These are phyloP conservation scores for Drosophila lowei DNA, from an alignment of 1,140 invertebrate genomes.

Conservation along the genomic window DNA sequence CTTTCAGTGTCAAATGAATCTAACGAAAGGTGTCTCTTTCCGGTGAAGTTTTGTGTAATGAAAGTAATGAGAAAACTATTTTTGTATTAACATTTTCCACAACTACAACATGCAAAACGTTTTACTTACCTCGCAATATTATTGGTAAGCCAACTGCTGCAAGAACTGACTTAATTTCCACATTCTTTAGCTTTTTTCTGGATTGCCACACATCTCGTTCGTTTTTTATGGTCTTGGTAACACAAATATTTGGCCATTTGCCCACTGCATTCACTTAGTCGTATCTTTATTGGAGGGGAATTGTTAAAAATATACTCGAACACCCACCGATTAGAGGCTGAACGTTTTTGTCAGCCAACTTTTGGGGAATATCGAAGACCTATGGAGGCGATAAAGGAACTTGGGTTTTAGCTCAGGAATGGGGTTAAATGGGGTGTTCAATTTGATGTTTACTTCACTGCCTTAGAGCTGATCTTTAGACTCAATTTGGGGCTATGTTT, in stretches of 20 bases:
- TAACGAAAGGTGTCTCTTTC: not conserved
- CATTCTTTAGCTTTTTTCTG: conserved; percentile 6
- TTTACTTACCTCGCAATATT: conserved; percentile 61
- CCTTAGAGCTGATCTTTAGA: too few relatives aligned
- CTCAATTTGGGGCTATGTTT: too few relatives aligned
- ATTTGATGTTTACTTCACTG: too few relatives aligned
- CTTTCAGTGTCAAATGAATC: too few relatives aligned
- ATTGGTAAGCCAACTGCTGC: conserved; percentile 53
- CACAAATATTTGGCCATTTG: not conserved
- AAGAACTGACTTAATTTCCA: not conserved
- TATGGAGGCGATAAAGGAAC: too few relatives aligned
- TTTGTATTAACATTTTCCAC: not conserved
- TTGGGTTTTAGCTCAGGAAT: too few relatives aligned
- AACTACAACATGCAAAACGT: conserved; percentile 57
- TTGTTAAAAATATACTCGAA: not conserved
- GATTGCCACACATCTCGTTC: not conserved
- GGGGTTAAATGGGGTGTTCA: too few relatives aligned
- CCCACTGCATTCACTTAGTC: too few relatives aligned
- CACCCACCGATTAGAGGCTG: conserved; percentile 19
- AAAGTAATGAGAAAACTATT: conserved; percentile 14
- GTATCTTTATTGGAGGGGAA: conserved; percentile 22
- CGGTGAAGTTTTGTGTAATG: not conserved
- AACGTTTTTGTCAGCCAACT: conserved; percentile 35
- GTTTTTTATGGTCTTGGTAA: conserved; percentile 16
- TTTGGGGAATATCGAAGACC: too few relatives aligned